Evolutionary conservation across 2,113 vertebrate species (phyloP), one percentile per base, ranked within the genome.

Genomic region (Lepus timidus): DNA sequence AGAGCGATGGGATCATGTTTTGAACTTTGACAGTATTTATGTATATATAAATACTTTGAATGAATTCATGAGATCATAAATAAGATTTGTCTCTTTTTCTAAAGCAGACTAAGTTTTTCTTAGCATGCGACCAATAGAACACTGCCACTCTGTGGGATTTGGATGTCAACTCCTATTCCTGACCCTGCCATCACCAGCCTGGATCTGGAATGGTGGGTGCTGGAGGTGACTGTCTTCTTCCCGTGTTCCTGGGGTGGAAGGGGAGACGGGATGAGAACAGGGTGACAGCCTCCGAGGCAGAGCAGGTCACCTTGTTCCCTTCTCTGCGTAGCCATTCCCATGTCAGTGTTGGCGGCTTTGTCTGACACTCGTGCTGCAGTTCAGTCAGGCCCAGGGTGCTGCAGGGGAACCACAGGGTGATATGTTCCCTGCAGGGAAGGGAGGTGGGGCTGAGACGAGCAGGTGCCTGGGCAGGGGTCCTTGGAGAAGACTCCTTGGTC

Each of bases 271-370:
- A 17, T 4, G 25, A 36, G 93, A 90, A 17, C 11, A 52, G 31
- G 10, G 12, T 96, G 74, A 2, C 3, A 4, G 61, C 67, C n/a
- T 95, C 64, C 1, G 65, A 70, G 75, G 3, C 84, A 22, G 36
- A 62, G 86, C 0, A 8, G n/a, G n/a, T 93, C 65, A 44, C 12
- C 0, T 0, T 0, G 3, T 75, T 93, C 73, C n/a, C 0, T 51
- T 75, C 27, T 64, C 93, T 96, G 51, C 62, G 94, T 65, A 95
- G 73, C 23, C 2, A 0, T 84, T 58, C 73, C 22, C 2, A 6
- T 58, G 11, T 85, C 94, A 55, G 14, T 85, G 4, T 73, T 95
- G 95, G 62, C 0, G 23, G 51, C 36, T 85, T 86, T 39, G 44
- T 92, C 44, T 29, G 62, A 52, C 74, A 19, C 61, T 93, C 39